phyloP scores from a whole-genome alignment of 2,888 invertebrate species.

The Tipula lateralis region DNA sequence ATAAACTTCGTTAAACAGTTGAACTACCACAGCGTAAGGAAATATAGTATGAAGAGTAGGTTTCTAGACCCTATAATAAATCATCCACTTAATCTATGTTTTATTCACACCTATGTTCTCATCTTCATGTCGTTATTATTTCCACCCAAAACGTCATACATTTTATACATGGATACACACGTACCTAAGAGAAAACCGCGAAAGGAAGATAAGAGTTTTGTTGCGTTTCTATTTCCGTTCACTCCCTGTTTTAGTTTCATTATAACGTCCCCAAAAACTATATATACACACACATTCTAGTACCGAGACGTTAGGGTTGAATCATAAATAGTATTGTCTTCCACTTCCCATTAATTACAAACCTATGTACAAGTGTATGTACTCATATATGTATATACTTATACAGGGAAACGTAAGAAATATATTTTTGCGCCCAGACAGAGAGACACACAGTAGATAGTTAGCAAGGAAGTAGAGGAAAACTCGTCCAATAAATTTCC shows the following conservation, averaged over 20 bases:
- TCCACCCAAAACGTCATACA: no score
- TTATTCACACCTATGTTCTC: no score
- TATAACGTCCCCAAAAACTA: background rate
- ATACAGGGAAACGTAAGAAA: no score
- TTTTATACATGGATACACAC: no score
- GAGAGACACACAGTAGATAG: background rate
- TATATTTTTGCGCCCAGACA: background rate
- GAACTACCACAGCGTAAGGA: no score
- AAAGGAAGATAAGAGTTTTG: background rate
- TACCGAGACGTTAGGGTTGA: background rate
- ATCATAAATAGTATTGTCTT: constrained; percentile 8
- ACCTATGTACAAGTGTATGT: background rate
- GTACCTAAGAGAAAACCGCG: background rate
- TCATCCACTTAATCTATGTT: no score
- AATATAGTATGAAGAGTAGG: no score
- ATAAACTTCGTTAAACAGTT: no score
- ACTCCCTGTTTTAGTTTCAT: background rate
- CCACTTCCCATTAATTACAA: background rate
- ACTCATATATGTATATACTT: background rate
- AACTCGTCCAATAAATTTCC: background rate
- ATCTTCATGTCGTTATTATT: no score
- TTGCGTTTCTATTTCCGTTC: background rate
- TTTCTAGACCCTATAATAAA: no score
- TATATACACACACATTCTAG: background rate
- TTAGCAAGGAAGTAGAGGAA: background rate